Evolutionary conservation across 2,797 vertebrate genomes (phyloP).

Genomic region (Delichon dasypus): DNA sequence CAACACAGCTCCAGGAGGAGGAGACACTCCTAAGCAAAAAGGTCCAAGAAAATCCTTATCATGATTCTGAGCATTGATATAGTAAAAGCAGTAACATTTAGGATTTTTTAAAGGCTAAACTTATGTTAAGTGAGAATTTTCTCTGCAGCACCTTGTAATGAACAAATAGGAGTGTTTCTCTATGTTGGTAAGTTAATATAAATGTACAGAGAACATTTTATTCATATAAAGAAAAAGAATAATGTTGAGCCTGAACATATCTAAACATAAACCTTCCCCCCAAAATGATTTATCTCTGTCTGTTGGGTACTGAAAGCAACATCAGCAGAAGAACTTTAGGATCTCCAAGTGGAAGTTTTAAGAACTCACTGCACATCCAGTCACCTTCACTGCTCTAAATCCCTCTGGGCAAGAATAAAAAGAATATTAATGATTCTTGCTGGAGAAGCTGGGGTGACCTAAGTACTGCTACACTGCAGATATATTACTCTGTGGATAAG

Average conservation of each 20-base stretch:
- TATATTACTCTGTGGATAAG: neutral
- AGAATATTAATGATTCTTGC: neutral
- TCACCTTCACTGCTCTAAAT: neutral
- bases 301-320: neutral
- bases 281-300: neutral
- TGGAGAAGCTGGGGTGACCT: neutral
- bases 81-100: neutral
- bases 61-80: neutral
- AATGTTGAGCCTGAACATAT: neutral
- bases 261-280: neutral
- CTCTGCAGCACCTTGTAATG: neutral
- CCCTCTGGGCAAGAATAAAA: neutral
- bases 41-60: neutral
- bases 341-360: neutral
- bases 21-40: constrained; percentile 86
- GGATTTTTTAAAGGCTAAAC: neutral
- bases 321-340: neutral
- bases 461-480: neutral
- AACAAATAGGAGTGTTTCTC: neutral
- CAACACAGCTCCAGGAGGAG: constrained; percentile 91
- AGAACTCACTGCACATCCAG: neutral
- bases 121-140: neutral
- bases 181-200: neutral
- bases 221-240: neutral
- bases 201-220: neutral